Base-by-base conservation (phyloP, 2,797 vertebrate species). In the Pangasius macronema region DNA sequence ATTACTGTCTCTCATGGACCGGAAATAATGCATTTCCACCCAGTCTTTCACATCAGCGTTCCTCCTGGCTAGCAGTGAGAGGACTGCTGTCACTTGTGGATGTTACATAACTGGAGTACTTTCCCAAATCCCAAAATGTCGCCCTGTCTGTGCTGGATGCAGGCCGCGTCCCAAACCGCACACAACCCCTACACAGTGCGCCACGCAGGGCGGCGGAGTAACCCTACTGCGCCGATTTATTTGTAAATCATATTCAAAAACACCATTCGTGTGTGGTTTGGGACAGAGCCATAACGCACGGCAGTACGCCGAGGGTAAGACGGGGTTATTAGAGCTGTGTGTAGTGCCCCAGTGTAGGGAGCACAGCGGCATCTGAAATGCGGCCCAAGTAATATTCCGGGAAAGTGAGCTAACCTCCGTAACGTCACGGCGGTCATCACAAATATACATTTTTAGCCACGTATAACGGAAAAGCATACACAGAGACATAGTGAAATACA, bases 81-180 rank as follows among this genome's bases (percentile, higher is more conserved):
- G 61, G 5, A 30, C 2, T 24, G 27, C 46, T 51, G 61, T 51
- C 42, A 51, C 8, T 68, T 1, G 46, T 36, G 46, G 11, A 57
- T n/a, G 83, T 84, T 84, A 59, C 16, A 84, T 84, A 84, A 84
- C 67, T 6, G 42, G 39, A 68, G 46, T 2, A 30, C 68, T 11
- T 57, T 84, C 68, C 83, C 68, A 57, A 84, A 73, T 84, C 33
- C 83, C 83, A 84, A 84, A 84, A 84, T 84, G 83, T 84, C 83
- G 73, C 68, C 83, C 68, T 6, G 83, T 57, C 22, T 22, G 1
- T n/a, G 63, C 0, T 36, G 30, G 68, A 57, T 7, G 24, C 33
- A 7, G 83, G 83, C 36, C 83, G 36, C 51, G 68, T 84, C 83
- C 36, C 83, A 73, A 73, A 57, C 67, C 67, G 39, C 80, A 20